These are phyloP conservation scores for Pinna nobilis DNA, from an alignment of 1,140 invertebrate genomes.

Conservation along the genomic window DNA sequence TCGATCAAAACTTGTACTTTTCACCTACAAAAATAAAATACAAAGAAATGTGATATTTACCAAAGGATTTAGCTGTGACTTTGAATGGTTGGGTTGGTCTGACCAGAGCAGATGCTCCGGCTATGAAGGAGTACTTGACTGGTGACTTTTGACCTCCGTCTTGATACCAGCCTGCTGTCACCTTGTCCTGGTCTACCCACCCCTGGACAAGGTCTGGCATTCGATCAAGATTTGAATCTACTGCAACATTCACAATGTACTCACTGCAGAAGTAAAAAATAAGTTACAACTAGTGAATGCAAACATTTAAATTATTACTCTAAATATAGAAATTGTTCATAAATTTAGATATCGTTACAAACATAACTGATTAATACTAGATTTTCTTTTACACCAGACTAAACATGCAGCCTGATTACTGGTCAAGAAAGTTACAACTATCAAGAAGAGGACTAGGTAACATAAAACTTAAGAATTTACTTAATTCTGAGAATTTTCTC, in stretches of 20 bases:
- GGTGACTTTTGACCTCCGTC: constrained; percentile 31
- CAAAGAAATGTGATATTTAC: constrained; percentile 25
- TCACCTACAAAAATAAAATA: no score
- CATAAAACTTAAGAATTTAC: no score
- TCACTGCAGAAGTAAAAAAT: constrained; percentile 44
- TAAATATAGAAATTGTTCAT: no score
- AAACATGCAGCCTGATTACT: no score
- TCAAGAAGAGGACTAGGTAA: no score
- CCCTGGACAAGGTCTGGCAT: constrained; percentile 59
- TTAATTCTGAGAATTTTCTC: no score
- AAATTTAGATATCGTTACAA: no score
- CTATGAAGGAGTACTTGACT: constrained; percentile 45
- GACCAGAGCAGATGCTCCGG: constrained; percentile 43
- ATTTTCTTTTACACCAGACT: no score
- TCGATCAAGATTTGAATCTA: constrained; percentile 50
- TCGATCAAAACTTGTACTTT: no score
- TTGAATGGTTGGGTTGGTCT: constrained; percentile 49
- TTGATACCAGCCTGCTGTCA: constrained; percentile 52
- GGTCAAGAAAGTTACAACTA: no score
- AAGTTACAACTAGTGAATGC: not conserved
- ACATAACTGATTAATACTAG: no score
- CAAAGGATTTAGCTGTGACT: constrained; percentile 27
- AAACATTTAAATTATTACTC: no score
- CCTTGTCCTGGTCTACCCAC: constrained; percentile 13
- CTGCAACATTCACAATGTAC: constrained; percentile 47